Conservation (phyloP, 2,797 vertebrate genomes). For the Acridotheres tristis region DNA sequence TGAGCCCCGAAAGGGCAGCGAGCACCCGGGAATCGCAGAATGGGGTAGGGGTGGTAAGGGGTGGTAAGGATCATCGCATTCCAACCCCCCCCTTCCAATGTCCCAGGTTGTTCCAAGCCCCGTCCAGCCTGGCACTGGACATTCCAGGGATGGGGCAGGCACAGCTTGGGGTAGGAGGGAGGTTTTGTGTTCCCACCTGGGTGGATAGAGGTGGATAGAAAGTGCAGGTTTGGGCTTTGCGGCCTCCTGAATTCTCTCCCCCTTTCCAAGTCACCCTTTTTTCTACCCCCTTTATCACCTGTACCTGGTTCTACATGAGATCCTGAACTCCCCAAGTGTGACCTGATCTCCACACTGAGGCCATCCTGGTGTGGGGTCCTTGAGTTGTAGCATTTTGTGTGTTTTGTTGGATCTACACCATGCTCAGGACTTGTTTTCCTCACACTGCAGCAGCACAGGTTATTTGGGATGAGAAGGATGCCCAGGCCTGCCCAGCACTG, state of each 20-base stretch:
- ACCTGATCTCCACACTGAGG: not conserved
- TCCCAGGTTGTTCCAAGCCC: not conserved
- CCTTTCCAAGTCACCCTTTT: not conserved
- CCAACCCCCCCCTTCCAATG: fast-evolving
- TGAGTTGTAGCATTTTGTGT: fast-evolving
- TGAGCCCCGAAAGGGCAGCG: not conserved
- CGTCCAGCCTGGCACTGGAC: not conserved
- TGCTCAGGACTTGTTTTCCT: not conserved
- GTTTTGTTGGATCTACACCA: not conserved
- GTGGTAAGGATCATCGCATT: fast-evolving
- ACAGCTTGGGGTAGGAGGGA: not conserved
- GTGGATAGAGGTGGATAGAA: not conserved
- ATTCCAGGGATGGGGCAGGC: not conserved
- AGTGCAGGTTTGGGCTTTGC: not conserved
- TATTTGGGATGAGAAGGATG: not conserved
- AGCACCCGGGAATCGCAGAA: fast-evolving
- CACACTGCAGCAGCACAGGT: fast-evolving
- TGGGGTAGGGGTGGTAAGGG: not conserved
- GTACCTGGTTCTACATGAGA: fast-evolving
- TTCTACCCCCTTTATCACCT: not conserved
- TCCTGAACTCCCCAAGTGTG: not conserved
- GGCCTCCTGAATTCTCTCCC: not conserved
- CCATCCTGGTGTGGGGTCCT: not conserved
- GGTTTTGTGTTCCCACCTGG: not conserved
- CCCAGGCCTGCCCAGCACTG: not conserved